phyloP scores from a whole-genome alignment of 2,113 vertebrate species.

The Zootoca vivipara region DNA sequence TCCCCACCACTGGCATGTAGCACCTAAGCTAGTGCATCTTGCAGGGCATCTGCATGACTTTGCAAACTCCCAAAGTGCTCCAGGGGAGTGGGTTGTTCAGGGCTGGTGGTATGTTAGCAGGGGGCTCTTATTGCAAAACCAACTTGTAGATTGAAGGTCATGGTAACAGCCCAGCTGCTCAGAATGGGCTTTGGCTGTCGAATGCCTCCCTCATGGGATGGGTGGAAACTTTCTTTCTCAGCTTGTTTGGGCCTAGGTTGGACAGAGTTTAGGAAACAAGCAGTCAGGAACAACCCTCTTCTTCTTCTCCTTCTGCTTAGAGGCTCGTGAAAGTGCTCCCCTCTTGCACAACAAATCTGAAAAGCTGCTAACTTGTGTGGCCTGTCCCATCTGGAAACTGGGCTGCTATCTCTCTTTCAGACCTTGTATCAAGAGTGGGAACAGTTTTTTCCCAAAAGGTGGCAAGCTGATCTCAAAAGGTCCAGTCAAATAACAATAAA shows the following conservation, averaged over 20 bases:
- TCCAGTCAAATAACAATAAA: background rate
- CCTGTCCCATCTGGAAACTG: background rate
- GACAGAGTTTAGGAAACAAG: slow-evolving; percentile 10
- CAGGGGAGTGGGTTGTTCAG: background rate
- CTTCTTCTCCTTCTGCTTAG: background rate
- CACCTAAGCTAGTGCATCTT: background rate
- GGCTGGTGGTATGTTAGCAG: rapidly evolving
- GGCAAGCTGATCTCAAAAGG: background rate
- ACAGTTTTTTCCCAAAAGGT: background rate
- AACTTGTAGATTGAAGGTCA: slow-evolving; percentile 26
- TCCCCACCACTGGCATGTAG: background rate
- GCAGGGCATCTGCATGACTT: background rate
- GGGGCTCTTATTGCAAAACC: rapidly evolving
- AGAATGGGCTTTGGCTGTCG: background rate
- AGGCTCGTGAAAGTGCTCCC: background rate
- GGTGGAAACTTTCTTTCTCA: slow-evolving; percentile 12
- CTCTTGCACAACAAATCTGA: rapidly evolving
- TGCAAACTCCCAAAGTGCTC: background rate
- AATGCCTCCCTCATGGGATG: slow-evolving; percentile 31
- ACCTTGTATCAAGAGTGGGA: background rate
- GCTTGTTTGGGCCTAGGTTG: background rate
- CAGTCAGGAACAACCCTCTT: slow-evolving; percentile 14
- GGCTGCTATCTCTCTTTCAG: background rate
- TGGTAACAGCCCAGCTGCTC: background rate
- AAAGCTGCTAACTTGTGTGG: background rate